Evolutionary conservation across 2,113 vertebrate genomes (phyloP).

Genomic region (Mobula birostris): DNA sequence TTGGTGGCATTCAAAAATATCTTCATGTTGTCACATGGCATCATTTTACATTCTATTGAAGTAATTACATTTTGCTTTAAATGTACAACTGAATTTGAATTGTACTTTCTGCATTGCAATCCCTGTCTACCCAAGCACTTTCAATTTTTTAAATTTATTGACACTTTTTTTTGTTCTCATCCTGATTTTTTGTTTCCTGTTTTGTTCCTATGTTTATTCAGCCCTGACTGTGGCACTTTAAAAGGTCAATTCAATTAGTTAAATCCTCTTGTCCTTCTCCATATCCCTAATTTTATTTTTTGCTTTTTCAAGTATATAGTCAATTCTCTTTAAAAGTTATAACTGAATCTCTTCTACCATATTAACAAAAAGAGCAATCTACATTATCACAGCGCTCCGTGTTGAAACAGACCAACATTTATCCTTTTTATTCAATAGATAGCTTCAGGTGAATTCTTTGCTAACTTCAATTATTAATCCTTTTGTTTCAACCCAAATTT

Average conservation of each 20-base stretch:
- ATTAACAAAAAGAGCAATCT: no score
- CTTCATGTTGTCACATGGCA: background rate
- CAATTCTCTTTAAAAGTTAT: no score
- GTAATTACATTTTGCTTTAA: background rate
- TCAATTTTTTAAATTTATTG: background rate
- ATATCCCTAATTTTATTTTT: background rate
- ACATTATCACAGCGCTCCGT: no score
- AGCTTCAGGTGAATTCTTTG: background rate
- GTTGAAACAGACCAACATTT: no score
- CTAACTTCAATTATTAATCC: no score
- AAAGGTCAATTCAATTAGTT: background rate
- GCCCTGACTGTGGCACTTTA: background rate
- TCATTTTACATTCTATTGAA: background rate
- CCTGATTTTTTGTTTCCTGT: background rate
- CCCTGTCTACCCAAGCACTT: no score
- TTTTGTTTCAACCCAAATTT: no score
- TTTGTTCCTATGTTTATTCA: no score
- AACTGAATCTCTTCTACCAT: no score
- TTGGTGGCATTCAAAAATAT: background rate
- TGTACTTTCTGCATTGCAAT: background rate
- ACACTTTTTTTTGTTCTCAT: background rate
- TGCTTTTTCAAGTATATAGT: no score
- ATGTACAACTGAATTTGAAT: background rate
- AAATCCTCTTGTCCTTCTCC: background rate
- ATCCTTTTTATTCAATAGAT: background rate